Evolutionary conservation across 1,140 invertebrate species (phyloP).

Genomic region (Portunus trituberculatus): DNA sequence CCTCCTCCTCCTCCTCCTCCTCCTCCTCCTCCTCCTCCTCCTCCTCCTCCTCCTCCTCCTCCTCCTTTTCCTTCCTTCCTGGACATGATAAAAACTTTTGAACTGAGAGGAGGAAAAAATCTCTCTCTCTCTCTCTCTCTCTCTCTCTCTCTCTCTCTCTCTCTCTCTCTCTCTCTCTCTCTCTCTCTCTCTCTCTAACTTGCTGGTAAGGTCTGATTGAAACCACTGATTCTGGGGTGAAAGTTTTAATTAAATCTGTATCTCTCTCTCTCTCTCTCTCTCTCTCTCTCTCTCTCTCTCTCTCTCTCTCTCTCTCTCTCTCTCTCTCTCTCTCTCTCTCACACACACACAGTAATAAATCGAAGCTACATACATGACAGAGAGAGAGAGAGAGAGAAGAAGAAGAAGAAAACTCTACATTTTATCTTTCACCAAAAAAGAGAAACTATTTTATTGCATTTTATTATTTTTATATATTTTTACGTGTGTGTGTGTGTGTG

Average conservation of each 20-base stretch:
- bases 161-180: neutral
- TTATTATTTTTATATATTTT: neutral
- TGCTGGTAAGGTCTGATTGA: neutral
- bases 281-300: slow-evolving; percentile 55
- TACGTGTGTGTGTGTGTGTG: too few species aligned
- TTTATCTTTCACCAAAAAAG: too few species aligned
- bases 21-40: neutral
- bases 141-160: too few species aligned
- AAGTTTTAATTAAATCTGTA: neutral
- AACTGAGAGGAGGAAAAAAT: too few species aligned
- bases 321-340: slow-evolving; percentile 6
- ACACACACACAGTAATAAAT: neutral
- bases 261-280: slow-evolving; percentile 31
- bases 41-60: neutral
- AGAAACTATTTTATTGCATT: too few species aligned
- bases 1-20: neutral
- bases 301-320: slow-evolving; percentile 46
- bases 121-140: too few species aligned
- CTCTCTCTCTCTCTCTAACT: neutral
- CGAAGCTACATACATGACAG: too few species aligned
- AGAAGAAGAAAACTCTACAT: neutral
- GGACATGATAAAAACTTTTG: too few species aligned
- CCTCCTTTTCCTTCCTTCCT: neutral
- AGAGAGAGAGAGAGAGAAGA: too few species aligned
- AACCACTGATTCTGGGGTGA: neutral